These are phyloP conservation scores for Dasysyrphus tricinctus DNA, from an alignment of 2,888 invertebrate species.

Conservation along the genomic window DNA sequence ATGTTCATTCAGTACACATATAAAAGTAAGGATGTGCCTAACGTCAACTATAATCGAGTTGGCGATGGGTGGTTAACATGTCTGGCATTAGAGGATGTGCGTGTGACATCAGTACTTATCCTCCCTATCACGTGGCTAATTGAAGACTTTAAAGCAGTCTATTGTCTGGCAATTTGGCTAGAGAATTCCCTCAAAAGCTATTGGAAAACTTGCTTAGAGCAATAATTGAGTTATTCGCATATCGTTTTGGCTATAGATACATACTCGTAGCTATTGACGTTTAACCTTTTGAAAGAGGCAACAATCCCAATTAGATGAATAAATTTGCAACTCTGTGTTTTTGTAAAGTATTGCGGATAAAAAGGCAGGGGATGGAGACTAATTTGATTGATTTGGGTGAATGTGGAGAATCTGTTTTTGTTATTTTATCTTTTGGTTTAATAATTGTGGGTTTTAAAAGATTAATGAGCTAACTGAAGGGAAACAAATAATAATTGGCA, in stretches of 20 bases:
- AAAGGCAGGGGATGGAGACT: not conserved
- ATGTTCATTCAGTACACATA: not conserved
- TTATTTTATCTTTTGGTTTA: not conserved
- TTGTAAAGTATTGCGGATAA: not conserved
- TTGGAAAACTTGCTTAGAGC: conserved; percentile 25
- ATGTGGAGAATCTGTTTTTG: not conserved
- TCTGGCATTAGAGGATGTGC: conserved; percentile 51
- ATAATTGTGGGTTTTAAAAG: conserved; percentile 25
- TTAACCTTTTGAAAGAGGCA: conserved; percentile 21
- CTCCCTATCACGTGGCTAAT: conserved; percentile 45
- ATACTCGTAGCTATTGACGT: conserved; percentile 12
- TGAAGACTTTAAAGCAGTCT: conserved; percentile 56
- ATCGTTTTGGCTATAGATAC: not conserved
- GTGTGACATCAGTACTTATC: conserved; percentile 41
- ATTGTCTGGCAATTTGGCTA: conserved; percentile 45
- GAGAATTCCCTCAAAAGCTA: conserved; percentile 1
- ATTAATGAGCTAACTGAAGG: conserved; percentile 6
- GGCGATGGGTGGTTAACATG: conserved; percentile 66
- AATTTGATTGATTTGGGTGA: conserved; percentile 27
- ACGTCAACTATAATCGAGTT: conserved; percentile 65
- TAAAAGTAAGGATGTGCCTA: conserved; percentile 53
- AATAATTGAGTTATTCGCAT: conserved; percentile 50
- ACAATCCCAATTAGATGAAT: conserved; percentile 25
- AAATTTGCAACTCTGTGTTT: conserved; percentile 31
- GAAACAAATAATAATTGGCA: not conserved